Conservation (phyloP, 2,113 vertebrate species). For the Cettia cetti region DNA sequence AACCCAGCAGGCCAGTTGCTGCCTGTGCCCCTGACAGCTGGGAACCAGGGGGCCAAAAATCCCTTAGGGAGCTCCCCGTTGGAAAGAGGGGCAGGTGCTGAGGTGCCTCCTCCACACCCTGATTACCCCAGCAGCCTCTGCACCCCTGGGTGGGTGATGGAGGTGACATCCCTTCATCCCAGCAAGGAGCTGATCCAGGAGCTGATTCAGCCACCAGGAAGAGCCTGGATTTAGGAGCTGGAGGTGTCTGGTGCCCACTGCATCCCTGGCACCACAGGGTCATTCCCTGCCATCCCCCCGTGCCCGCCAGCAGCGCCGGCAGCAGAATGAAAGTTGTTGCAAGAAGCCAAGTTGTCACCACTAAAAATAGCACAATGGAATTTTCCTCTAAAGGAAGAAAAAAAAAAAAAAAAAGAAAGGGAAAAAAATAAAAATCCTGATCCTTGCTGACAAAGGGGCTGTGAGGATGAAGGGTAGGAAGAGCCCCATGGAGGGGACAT, state of each 20-base stretch:
- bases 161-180: background rate
- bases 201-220: background rate
- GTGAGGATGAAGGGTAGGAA: background rate
- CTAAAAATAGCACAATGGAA: slow-evolving; percentile 73
- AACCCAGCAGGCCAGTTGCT: slow-evolving; percentile 13
- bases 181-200: background rate
- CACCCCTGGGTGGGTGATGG: background rate
- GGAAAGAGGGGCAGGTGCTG: background rate
- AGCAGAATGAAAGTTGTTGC: slow-evolving; percentile 54
- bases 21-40: slow-evolving; percentile 28
- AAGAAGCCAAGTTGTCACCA: slow-evolving; percentile 57
- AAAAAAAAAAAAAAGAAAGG: background rate
- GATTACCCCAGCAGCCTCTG: background rate
- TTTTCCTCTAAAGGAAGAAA: slow-evolving; percentile 58
- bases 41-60: slow-evolving; percentile 8
- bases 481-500: fast-evolving
- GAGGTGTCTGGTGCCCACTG: background rate
- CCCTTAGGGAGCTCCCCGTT: background rate
- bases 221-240: background rate
- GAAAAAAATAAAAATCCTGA: background rate
- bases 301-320: background rate
- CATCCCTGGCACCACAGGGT: background rate
- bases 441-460: slow-evolving; percentile 48
- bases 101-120: fast-evolving
- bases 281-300: background rate